Evolutionary conservation across 2,797 vertebrate species (phyloP).

Genomic region (Sebastes trivittatus): DNA sequence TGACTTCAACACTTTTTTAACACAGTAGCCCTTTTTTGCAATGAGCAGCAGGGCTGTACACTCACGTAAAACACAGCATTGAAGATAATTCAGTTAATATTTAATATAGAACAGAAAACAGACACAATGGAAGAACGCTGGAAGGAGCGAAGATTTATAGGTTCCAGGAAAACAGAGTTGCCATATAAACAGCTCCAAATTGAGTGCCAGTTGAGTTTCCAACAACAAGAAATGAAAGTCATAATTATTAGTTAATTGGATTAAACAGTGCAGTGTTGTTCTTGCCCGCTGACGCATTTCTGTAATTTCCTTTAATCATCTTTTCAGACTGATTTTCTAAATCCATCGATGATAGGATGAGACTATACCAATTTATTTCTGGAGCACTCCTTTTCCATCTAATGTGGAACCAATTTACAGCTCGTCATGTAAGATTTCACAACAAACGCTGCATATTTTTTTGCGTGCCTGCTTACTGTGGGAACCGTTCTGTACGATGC

Average conservation of each 20-base stretch:
- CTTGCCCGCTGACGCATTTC: constrained; percentile 51
- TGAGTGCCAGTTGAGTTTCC: constrained; percentile 41
- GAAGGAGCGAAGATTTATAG: constrained; percentile 50
- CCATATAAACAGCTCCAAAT: constrained; percentile 52
- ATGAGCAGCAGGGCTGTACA: constrained; percentile 49
- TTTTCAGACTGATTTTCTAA: constrained; percentile 55
- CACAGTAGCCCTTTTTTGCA: constrained; percentile 76
- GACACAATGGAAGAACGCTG: constrained; percentile 56
- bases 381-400: constrained; percentile 60
- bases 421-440: constrained; percentile 69
- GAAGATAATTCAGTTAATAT: constrained; percentile 74
- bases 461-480: constrained; percentile 26
- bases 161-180: constrained; percentile 71
- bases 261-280: constrained; percentile 70
- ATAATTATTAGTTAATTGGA: constrained; percentile 75
- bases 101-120: constrained; percentile 68
- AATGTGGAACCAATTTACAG: constrained; percentile 75
- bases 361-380: constrained; percentile 60
- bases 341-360: constrained; percentile 56
- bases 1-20: constrained; percentile 77
- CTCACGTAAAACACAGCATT: constrained; percentile 63
- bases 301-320: constrained; percentile 67
- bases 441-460: constrained; percentile 44
- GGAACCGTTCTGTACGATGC: constrained; percentile 22
- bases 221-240: constrained; percentile 48